phyloP scores from a whole-genome alignment of 37 sponge, comb jelly and placozoan genomes.

The Cliona cf. orientalis region DNA sequence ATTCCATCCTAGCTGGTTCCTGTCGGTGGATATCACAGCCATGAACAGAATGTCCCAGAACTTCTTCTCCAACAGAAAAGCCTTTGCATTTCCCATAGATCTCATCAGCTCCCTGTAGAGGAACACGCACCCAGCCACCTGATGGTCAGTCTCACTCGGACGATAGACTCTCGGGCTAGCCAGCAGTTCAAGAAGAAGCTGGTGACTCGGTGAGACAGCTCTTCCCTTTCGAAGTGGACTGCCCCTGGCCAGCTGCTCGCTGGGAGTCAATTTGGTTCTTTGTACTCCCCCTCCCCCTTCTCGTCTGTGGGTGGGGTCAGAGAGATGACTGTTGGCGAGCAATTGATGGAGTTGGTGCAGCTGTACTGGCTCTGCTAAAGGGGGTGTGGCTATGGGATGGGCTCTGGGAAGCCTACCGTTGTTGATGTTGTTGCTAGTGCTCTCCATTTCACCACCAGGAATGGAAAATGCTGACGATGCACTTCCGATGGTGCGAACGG shows the following conservation, averaged over 20 bases:
- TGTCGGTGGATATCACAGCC: conserved; percentile 34
- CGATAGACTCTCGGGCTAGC: conserved; percentile 27
- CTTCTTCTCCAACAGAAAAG: conserved; percentile 25
- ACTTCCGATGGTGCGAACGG: too few species aligned
- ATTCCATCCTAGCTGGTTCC: conserved; percentile 75
- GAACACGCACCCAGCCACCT: conserved; percentile 6
- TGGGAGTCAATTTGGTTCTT: too few species aligned
- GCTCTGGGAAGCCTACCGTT: background rate
- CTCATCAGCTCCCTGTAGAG: conserved; percentile 61
- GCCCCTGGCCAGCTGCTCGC: background rate
- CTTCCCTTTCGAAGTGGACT: background rate
- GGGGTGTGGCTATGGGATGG: background rate
- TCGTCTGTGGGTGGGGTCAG: too few species aligned
- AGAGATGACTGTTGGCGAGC: background rate
- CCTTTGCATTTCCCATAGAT: conserved; percentile 10
- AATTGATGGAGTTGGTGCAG: background rate
- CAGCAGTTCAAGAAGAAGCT: conserved; percentile 8
- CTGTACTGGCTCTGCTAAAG: background rate
- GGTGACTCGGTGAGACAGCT: too few species aligned
- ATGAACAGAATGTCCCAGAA: conserved; percentile 77
- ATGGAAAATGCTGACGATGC: conserved; percentile 1
- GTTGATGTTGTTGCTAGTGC: background rate
- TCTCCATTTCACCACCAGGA: background rate
- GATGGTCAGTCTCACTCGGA: conserved; percentile 10
- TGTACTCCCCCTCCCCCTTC: too few species aligned